Base-by-base conservation (phyloP, 2,113 vertebrate species). In the Chionomys nivalis region DNA sequence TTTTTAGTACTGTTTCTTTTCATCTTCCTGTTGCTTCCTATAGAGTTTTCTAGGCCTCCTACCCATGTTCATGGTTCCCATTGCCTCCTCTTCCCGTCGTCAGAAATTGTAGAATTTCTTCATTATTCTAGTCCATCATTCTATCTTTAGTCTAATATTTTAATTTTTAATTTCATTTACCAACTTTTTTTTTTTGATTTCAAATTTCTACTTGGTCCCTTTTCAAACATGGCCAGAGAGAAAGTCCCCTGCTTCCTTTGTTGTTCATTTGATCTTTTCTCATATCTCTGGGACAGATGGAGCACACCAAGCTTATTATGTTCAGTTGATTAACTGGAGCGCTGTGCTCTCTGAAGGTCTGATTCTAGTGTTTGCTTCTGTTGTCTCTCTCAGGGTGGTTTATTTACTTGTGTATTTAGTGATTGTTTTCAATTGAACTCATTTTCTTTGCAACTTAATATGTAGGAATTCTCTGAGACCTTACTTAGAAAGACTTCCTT, bases 341-440 rank as follows among this genome's bases (percentile, higher is more conserved):
- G 10, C 63, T 86, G 44, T 75, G 81, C 42, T 77, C 49, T 95
- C 89, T 77, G 49, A 82, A 68, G 86, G 70, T 86, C 76, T 82
- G 85, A 73, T 75, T 88, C 36, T 68, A 82, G 42, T 72, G 36
- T 96, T 94, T 88, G 31, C 70, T 72, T 85, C 68, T 88, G 42
- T 36, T 42, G 42, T 93, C 70, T 90, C 24, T 81, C 70, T 90
- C 68, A 58, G 24, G 31, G 66, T 94, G 61, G 61, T 36, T 94
- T 82, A 92, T 95, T 97, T 92, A 81, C 58, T 89, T 91, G 55
- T 95, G 66, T 66, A 7, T 95, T 89, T 91, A 61, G 36, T 87
- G 77, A 96, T 93, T 83, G 66, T 73, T 85, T 47, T 36, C 26
- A 81, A 63, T 26, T 63, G 4, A 93, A 31, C 33, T 86, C 26